A percentile compares a stretch with the other conserved stretches of the same genome.
These are phyloP conservation scores for Melanostoma scalare DNA, from an alignment of 2,888 invertebrate species.

Conservation along the genomic window DNA sequence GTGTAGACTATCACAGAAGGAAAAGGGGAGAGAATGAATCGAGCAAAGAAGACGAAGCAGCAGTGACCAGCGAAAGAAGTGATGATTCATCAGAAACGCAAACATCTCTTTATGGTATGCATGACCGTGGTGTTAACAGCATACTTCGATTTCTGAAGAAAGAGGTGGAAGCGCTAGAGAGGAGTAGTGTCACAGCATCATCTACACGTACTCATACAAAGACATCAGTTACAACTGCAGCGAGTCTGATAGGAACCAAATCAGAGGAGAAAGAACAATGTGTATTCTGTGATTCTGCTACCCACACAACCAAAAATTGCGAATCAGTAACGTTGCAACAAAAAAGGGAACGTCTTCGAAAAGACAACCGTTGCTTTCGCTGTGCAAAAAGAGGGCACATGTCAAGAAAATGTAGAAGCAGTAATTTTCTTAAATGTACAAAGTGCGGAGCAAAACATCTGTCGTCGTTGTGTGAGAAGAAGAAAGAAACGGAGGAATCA, in stretches of 20 bases:
- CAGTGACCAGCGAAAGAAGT: constrained; percentile 5
- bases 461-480: constrained; percentile 17
- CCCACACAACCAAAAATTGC: constrained; percentile 12
- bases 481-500: constrained; percentile 6
- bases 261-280: constrained; percentile 2
- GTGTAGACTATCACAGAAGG: constrained; percentile 25
- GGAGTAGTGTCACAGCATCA: background rate
- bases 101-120: constrained; percentile 17
- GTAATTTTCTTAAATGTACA: constrained; percentile 12
- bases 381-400: constrained; percentile 27
- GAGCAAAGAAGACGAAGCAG: too few species aligned
- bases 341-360: constrained; percentile 28
- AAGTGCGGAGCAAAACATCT: constrained; percentile 25
- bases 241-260: constrained; percentile 18
- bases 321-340: constrained; percentile 27
- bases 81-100: constrained; percentile 11
- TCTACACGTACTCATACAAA: background rate
- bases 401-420: constrained; percentile 21
- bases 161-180: constrained; percentile 4
- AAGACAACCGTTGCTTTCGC: constrained; percentile 32
- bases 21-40: background rate
- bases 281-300: constrained; percentile 27
- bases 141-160: constrained; percentile 32
- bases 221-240: constrained; percentile 4
- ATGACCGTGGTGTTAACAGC: constrained; percentile 18